A percentile compares a stretch with the other conserved stretches of the same genome.
phyloP scores from a whole-genome alignment of 1,140 invertebrate genomes.

The Procambarus clarkii region DNA sequence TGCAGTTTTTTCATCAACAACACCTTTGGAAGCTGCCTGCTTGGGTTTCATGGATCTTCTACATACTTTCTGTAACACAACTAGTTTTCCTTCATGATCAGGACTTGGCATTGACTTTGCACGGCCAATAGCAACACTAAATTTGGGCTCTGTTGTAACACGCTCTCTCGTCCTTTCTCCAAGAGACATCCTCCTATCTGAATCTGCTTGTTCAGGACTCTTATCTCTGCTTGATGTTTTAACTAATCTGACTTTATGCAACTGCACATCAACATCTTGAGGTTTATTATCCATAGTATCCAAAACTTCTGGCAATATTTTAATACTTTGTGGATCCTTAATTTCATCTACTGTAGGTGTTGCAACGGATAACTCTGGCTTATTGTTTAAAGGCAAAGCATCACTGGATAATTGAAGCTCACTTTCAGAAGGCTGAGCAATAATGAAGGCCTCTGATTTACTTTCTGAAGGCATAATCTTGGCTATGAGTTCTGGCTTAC shows the following conservation, averaged over 20 bases:
- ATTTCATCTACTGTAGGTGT: conserved; percentile 10
- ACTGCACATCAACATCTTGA: not conserved
- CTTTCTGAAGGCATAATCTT: not conserved
- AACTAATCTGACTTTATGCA: not conserved
- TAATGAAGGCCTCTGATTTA: not conserved
- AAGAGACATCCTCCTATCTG: conserved; percentile 76
- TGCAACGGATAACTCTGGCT: not conserved
- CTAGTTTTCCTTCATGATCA: conserved; percentile 81
- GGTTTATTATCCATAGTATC: not conserved
- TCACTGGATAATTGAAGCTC: not conserved
- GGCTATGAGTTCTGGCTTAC: not conserved
- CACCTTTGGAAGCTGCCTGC: conserved; percentile 84
- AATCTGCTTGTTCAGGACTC: conserved; percentile 74
- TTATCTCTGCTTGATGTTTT: not conserved
- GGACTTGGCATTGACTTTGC: conserved; percentile 78
- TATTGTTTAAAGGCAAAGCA: not conserved
- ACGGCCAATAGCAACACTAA: conserved; percentile 81
- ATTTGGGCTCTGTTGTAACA: conserved; percentile 83
- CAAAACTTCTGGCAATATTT: not conserved
- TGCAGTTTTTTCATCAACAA: conserved; percentile 86
- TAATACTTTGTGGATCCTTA: not conserved
- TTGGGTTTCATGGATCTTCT: conserved; percentile 84
- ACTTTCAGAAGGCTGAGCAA: not conserved
- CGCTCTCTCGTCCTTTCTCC: conserved; percentile 80
- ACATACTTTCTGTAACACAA: conserved; percentile 86